Conservation (phyloP, 2,113 vertebrate genomes). For the Trichomycterus rosablanca region DNA sequence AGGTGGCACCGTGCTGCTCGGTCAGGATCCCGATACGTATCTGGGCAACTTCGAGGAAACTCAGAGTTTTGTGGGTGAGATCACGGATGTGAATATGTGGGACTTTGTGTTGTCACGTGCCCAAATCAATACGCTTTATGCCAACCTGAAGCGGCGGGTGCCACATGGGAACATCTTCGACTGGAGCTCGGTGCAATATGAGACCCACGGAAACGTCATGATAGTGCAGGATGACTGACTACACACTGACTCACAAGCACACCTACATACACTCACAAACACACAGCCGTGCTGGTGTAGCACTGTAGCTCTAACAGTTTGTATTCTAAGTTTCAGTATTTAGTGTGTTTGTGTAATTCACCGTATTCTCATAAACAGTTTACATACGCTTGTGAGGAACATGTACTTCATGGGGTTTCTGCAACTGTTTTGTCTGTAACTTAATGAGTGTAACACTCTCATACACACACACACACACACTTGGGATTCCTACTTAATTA, state of each 20-base stretch:
- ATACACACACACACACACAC: too few species aligned
- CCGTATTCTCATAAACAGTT: too few species aligned
- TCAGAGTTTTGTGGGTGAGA: constrained; percentile 71
- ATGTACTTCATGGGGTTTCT: too few species aligned
- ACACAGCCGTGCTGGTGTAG: too few species aligned
- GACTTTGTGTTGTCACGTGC: constrained; percentile 66
- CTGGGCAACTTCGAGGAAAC: constrained; percentile 60
- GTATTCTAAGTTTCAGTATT: too few species aligned
- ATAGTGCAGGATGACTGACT: constrained; percentile 69
- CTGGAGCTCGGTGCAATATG: constrained; percentile 68
- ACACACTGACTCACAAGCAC: constrained; percentile 5
- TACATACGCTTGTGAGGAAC: too few species aligned
- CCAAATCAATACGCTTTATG: constrained; percentile 63
- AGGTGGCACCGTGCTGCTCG: constrained; percentile 63
- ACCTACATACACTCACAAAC: too few species aligned
- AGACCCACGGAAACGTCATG: constrained; percentile 68
- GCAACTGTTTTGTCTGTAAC: too few species aligned
- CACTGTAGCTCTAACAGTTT: too few species aligned
- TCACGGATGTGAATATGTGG: constrained; percentile 77
- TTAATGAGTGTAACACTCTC: too few species aligned
- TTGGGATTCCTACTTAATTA: too few species aligned
- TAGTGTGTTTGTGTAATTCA: too few species aligned
- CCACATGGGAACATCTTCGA: constrained; percentile 70
- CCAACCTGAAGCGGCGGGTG: constrained; percentile 52
- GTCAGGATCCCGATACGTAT: constrained; percentile 68